phyloP scores from a whole-genome alignment of 2,113 vertebrate species.

The Amazona guildingii region DNA sequence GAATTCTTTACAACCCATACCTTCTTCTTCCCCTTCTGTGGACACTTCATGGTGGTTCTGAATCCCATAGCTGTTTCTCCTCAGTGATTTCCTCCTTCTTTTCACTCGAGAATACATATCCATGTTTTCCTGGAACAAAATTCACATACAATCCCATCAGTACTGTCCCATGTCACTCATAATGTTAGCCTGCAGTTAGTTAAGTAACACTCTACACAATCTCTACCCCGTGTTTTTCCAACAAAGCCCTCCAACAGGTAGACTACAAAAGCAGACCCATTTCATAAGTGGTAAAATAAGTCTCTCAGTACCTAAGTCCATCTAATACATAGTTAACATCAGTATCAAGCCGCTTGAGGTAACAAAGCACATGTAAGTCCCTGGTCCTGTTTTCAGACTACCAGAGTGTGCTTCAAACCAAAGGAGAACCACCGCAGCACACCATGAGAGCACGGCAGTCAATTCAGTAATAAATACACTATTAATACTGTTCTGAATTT shows the following conservation, averaged over 20 bases:
- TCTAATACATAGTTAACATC: background rate
- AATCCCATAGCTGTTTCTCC: conserved; percentile 91
- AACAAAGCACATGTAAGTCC: background rate
- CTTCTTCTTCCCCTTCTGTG: conserved; percentile 91
- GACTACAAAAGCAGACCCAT: background rate
- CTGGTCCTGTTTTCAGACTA: background rate
- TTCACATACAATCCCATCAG: background rate
- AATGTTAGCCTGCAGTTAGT: background rate
- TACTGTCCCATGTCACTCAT: background rate
- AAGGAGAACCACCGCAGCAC: background rate
- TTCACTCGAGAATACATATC: conserved; percentile 99
- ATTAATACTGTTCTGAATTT: background rate
- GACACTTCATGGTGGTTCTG: conserved; percentile 93
- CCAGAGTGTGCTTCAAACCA: background rate
- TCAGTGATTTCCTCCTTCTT: conserved; percentile 90
- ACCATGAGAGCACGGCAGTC: rapidly evolving
- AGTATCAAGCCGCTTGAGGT: background rate
- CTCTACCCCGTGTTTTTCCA: background rate
- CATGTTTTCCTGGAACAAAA: conserved; percentile 90
- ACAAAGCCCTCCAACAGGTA: background rate
- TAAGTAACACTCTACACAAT: background rate
- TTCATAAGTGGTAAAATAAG: background rate
- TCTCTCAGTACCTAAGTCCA: background rate
- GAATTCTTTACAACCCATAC: conserved; percentile 73
- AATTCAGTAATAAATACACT: background rate